Conservation (phyloP, 2,797 vertebrate species). For the Pseudomugil gertrudae region DNA sequence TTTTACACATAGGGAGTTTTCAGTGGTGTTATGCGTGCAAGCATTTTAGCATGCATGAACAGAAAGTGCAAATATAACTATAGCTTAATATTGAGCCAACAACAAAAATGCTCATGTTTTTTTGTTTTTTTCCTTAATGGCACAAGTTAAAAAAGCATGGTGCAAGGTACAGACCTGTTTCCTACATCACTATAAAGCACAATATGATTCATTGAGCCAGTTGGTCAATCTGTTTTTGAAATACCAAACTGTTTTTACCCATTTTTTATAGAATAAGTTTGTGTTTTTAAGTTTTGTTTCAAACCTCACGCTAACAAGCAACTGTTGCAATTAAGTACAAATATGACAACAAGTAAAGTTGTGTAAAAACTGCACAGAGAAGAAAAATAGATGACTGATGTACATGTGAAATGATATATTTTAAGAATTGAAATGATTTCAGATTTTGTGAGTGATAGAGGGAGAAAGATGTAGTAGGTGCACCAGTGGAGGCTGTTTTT, state of each 20-base stretch:
- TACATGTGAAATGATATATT: constrained; percentile 47
- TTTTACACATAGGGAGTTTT: neutral
- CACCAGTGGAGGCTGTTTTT: constrained; percentile 56
- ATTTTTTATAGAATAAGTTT: neutral
- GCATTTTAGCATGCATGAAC: neutral
- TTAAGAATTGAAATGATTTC: constrained; percentile 59
- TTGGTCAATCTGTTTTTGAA: neutral
- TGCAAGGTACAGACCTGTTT: neutral
- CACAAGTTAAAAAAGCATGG: neutral
- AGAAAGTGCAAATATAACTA: neutral
- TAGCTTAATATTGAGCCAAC: constrained; percentile 6
- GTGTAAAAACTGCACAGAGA: constrained; percentile 16
- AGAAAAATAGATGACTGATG: constrained; percentile 18
- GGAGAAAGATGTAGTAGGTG: constrained; percentile 56
- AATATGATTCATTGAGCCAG: neutral
- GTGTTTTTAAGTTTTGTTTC: neutral
- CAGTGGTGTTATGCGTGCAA: neutral
- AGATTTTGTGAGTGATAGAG: constrained; percentile 57
- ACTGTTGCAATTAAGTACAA: neutral
- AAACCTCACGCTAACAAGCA: neutral
- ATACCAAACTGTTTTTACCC: neutral
- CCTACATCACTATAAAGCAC: neutral
- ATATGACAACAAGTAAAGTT: neutral
- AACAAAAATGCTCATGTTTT: neutral
- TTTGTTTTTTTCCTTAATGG: neutral